phyloP scores from a whole-genome alignment of 2,797 vertebrate genomes.

The Squalus acanthias region DNA sequence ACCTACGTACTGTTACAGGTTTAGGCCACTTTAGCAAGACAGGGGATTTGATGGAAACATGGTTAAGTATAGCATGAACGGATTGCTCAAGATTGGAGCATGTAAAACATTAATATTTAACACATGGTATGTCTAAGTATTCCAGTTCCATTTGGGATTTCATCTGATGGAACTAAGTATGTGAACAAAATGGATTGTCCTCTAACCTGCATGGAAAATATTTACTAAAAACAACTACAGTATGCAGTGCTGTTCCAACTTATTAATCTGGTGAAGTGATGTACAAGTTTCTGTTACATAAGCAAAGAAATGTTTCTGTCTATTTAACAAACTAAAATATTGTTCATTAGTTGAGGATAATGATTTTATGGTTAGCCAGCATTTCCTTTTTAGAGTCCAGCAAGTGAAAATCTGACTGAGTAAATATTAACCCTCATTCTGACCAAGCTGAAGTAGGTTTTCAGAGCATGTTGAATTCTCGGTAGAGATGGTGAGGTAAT shows the following conservation, averaged over 20 bases:
- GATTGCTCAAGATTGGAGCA: slow-evolving; percentile 13
- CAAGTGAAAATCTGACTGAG: neutral
- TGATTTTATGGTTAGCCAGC: neutral
- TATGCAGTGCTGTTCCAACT: neutral
- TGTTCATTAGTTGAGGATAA: neutral
- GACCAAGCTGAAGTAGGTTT: neutral
- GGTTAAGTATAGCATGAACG: slow-evolving; percentile 37
- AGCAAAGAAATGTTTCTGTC: neutral
- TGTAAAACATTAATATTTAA: slow-evolving; percentile 31
- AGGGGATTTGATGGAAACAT: slow-evolving; percentile 27
- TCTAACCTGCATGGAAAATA: slow-evolving; percentile 30
- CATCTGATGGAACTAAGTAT: neutral
- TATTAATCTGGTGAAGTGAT: slow-evolving; percentile 6
- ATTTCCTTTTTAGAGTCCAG: slow-evolving; percentile 5
- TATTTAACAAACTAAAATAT: slow-evolving; percentile 2
- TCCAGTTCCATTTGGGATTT: neutral
- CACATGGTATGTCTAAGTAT: neutral
- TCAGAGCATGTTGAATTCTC: neutral
- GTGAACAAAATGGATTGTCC: neutral
- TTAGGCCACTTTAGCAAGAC: slow-evolving; percentile 5
- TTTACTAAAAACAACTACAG: neutral
- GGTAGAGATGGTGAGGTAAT: neutral
- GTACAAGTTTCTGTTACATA: neutral
- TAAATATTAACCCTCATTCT: neutral
- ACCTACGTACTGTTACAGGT: slow-evolving; percentile 22